Evolutionary conservation across 92 coral and sea anemone genomes (phyloP), one percentile per base, ranked within the genome.

Genomic region (Metridium senile): DNA sequence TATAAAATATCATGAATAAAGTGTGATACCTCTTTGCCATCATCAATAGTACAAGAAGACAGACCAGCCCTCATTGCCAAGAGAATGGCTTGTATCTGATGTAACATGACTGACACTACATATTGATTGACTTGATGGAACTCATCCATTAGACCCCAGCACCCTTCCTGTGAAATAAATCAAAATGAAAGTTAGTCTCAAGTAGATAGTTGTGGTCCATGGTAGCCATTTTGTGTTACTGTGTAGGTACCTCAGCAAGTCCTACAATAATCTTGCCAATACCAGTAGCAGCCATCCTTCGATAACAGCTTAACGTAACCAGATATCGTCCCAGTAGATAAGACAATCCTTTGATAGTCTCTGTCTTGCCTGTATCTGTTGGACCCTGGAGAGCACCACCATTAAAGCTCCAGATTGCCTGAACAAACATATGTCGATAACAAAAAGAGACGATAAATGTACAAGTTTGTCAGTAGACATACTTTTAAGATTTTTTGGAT

Each of bases 141-240:
- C 76, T 96, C 99, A 26, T 96, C 99, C 80, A 96, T 22, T 19
- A 96, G 87, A 47, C 99, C 99, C 99, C 97, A 93, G 30, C 99
- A 93, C 1, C 99, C 99, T 59, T 96, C 99, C 99, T 96, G 70
- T 67, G n/a, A n/a, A n/a, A n/a, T n/a, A n/a, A n/a, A n/a, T n/a
- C n/a, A n/a, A n/a, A n/a, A n/a, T n/a, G n/a, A n/a, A n/a, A n/a
- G n/a, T n/a, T n/a, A n/a, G n/a, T n/a, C n/a, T n/a, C n/a, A n/a
- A n/a, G n/a, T n/a, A n/a, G n/a, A n/a, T n/a, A n/a, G n/a, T n/a
- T n/a, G n/a, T n/a, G n/a, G n/a, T n/a, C n/a, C n/a, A n/a, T n/a
- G n/a, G n/a, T n/a, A n/a, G n/a, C n/a, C n/a, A n/a, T n/a, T n/a
- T n/a, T n/a, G n/a, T n/a, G n/a, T n/a, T n/a, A n/a, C n/a, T n/a